Evolutionary conservation across 2,797 vertebrate species (phyloP).

Genomic region (Lemur catta): DNA sequence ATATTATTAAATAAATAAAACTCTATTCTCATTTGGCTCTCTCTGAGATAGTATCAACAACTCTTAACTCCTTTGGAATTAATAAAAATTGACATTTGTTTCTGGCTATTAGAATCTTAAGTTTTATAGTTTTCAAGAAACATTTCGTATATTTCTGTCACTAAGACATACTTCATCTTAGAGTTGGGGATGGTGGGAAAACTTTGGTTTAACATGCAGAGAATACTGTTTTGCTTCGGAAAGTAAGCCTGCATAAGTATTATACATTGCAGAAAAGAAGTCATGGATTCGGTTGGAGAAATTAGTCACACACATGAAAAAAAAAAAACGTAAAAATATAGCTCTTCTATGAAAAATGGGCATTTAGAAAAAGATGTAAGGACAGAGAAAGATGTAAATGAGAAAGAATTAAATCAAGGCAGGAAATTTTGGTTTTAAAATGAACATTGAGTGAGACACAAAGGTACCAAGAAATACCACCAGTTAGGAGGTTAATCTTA

Average conservation of each 20-base stretch:
- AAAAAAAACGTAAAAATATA: not conserved
- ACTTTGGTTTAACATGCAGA: not conserved
- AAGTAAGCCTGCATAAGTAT: not conserved
- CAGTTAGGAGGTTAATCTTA: constrained; percentile 34
- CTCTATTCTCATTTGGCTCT: not conserved
- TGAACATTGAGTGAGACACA: constrained; percentile 29
- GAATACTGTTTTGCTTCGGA: constrained; percentile 23
- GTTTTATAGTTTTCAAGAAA: constrained; percentile 29
- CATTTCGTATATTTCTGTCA: not conserved
- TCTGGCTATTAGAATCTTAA: constrained; percentile 4
- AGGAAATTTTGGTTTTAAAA: constrained; percentile 24
- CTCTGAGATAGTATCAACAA: constrained; percentile 11
- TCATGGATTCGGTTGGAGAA: not conserved
- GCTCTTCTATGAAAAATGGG: constrained; percentile 14
- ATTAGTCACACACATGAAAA: not conserved
- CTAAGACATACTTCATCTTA: not conserved
- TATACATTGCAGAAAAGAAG: constrained; percentile 1
- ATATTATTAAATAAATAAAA: not conserved
- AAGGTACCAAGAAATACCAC: not conserved
- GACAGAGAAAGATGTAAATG: not conserved
- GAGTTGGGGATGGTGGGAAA: not conserved
- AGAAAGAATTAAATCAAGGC: not conserved
- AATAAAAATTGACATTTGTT: constrained; percentile 34
- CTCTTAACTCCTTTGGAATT: not conserved
- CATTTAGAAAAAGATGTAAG: constrained; percentile 2